Evolutionary conservation across 2,888 invertebrate species (phyloP), one percentile per base, ranked within the genome.

Genomic region (Eudemis profundana): DNA sequence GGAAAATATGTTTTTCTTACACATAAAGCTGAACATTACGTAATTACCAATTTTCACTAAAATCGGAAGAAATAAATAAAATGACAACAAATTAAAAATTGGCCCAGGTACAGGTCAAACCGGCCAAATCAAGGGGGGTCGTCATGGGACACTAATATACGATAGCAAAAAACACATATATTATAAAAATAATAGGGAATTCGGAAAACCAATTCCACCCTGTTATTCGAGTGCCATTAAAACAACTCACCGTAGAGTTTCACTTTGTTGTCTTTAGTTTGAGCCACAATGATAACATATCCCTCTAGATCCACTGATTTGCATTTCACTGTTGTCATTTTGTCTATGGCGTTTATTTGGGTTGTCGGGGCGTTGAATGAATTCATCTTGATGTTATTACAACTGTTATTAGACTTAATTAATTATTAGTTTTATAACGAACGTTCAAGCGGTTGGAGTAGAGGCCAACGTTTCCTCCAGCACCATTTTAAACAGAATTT

Each of bases 261-360:
- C 80, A 97, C 97, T 93, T 97, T 97, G 87, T 97, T 97, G 90
- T 98, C 98, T 89, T 97, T 96, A 82, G 97, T 97, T 93, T 98
- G 97, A 75, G 97, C 97, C 85, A 98, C 94, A 84, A 98, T 97
- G 86, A 98, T 98, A 84, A 98, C 97, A 93, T 98, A 98, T 83
- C 98, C 98, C 82, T 97, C 97, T 85, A 98, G 94, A 93, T 98
- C 98, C 84, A 98, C 97, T 92, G 91, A 89, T 79, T 93, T 92
- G 71, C 90, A 90, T 80, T 93, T 92, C 33, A 92, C 92, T 65
- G 92, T 91, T 72, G 91, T 92, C 85, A 89, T 78, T 80, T 91
- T 92, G 70, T 90, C 90, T 67, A 92, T 85, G 21, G 92, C 80
- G 73, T 87, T 92, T 68, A 92, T 91, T 75, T 91, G 91, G 69